phyloP scores from a whole-genome alignment of 2,113 vertebrate species.

The Vicugna pacos region DNA sequence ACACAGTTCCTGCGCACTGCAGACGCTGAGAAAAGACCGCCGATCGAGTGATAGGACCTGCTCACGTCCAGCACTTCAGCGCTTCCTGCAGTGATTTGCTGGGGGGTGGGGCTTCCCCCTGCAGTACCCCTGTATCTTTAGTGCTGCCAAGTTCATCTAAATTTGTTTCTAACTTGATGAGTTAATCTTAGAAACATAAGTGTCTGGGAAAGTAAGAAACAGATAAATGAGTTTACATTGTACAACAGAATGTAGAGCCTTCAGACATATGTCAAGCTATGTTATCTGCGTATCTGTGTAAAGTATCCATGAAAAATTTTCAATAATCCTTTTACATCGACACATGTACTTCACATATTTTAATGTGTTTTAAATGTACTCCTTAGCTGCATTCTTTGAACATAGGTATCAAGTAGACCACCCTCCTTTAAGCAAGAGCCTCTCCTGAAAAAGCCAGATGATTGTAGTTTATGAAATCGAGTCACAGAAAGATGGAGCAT shows the following conservation, averaged over 20 bases:
- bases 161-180: not conserved
- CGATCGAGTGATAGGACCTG: accelerated
- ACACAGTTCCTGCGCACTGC: not conserved
- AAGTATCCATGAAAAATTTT: not conserved
- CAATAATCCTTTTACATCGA: not conserved
- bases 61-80: not conserved
- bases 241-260: not conserved
- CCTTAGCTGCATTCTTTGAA: not conserved
- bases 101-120: not conserved
- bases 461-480: not conserved
- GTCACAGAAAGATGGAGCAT: not conserved
- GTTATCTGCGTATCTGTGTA: not conserved
- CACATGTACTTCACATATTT: not conserved
- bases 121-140: not conserved
- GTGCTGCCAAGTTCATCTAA: not conserved
- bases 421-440: not conserved
- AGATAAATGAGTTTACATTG: not conserved
- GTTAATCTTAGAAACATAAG: conserved; percentile 13
- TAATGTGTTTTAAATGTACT: not conserved
- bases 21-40: not conserved
- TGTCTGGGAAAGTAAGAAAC: not conserved
- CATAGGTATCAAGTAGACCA: not conserved
- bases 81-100: not conserved
- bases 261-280: not conserved
- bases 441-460: not conserved